Evolutionary conservation across 1,140 invertebrate species (phyloP).

Genomic region (Tetragnatha versicolor): DNA sequence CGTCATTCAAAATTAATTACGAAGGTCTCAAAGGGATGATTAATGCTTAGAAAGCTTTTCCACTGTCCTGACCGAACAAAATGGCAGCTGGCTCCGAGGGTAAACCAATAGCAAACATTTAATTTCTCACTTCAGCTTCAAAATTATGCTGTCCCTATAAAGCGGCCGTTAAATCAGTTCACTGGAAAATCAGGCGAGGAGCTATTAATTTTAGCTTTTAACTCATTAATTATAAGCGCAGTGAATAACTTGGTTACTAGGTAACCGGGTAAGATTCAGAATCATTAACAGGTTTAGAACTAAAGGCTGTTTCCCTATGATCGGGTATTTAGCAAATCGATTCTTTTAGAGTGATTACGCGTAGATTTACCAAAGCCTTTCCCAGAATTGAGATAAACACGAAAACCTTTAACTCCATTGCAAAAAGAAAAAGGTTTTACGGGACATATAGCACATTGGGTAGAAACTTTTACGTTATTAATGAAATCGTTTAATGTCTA

Average conservation of each 20-base stretch:
- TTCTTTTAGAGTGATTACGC: too few species aligned
- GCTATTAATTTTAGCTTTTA: slow-evolving; percentile 35
- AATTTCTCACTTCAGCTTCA: slow-evolving; percentile 32
- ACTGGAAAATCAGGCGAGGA: slow-evolving; percentile 30
- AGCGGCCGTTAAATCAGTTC: slow-evolving; percentile 31
- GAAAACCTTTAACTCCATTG: too few species aligned
- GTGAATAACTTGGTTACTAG: slow-evolving; percentile 35
- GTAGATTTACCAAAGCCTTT: too few species aligned
- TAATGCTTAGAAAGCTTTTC: slow-evolving; percentile 18
- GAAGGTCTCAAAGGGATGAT: slow-evolving; percentile 21
- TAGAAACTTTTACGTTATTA: too few species aligned
- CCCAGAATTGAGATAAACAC: too few species aligned
- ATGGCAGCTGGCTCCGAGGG: slow-evolving; percentile 16
- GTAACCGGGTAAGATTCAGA: slow-evolving; percentile 20
- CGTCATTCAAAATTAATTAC: slow-evolving; percentile 45
- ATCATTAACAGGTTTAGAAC: not conserved
- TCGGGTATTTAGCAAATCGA: not conserved
- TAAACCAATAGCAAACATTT: slow-evolving; percentile 41
- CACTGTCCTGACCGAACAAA: slow-evolving; percentile 20
- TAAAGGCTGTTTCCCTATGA: not conserved
- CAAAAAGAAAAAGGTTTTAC: too few species aligned
- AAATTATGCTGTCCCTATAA: slow-evolving; percentile 43
- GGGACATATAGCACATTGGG: too few species aligned
- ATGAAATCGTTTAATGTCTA: too few species aligned
- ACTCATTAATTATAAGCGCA: slow-evolving; percentile 34